Evolutionary conservation across 2,797 vertebrate genomes (phyloP), one percentile per base, ranked within the genome.

Genomic region (Tauraco hartlaubi): DNA sequence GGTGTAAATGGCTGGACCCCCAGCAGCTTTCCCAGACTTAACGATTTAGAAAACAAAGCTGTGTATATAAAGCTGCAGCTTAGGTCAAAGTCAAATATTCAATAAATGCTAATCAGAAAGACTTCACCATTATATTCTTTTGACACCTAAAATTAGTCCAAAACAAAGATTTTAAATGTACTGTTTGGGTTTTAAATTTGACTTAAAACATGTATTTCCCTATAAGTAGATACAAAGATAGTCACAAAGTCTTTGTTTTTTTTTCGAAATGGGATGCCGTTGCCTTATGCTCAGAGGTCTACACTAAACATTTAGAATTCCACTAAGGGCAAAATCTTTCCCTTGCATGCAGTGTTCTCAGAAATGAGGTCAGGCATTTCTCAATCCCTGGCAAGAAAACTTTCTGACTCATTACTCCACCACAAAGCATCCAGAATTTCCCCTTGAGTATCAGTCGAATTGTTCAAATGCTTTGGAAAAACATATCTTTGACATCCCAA

Each of bases 401-500:
- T 94, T 95, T 92, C 93, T 87, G 93, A 92, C 93, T 98, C 95
- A 93, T 98, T 94, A 91, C 81, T 91, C 61, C n/a, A 71, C 79
- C 54, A 87, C 91, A 94, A 91, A 96, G 87, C 94, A 88, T 94
- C 33, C 14, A 96, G 88, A 94, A 90, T 85, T 92, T 93, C 90
- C 97, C 88, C 95, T 84, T 91, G 87, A 92, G 97, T 96, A 66
- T 81, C 82, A 90, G 95, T 97, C 93, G 97, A 68, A 95, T 92
- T 93, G 79, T 94, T 98, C 73, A 97, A 90, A 96, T 92, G 72
- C 49, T 89, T 96, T 94, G 86, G 90, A 97, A 95, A 95, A 97
- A 96, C 96, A 25, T 61, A 95, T 95, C 83, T 94, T 73, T 92
- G 91, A 96, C 93, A 94, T 96, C 52, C 79, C 72, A 58, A 75